phyloP scores from a whole-genome alignment of 1,140 invertebrate genomes.

The Diorhabda elongata region DNA sequence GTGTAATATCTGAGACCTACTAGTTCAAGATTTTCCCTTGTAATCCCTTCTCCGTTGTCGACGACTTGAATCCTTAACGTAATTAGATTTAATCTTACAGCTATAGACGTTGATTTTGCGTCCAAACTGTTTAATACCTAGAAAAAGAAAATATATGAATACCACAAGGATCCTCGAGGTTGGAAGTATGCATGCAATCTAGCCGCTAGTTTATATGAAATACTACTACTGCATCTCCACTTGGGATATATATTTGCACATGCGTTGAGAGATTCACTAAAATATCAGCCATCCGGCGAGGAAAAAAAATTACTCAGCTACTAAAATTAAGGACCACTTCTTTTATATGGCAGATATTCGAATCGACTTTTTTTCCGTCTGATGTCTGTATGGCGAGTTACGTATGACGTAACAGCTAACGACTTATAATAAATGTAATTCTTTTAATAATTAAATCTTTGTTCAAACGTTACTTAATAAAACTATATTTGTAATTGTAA shows the following conservation, averaged over 20 bases:
- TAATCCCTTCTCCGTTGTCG: conserved; percentile 63
- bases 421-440: no score
- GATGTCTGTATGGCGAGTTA: no score
- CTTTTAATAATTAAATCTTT: no score
- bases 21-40: conserved; percentile 49
- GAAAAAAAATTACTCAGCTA: no score
- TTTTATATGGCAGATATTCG: no score
- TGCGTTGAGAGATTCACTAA: not conserved
- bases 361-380: no score
- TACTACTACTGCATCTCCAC: not conserved
- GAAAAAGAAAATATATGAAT: conserved; percentile 28
- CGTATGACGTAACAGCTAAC: no score
- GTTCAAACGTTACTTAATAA: no score
- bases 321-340: no score
- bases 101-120: conserved; percentile 58
- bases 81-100: conserved; percentile 56
- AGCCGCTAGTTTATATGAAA: not conserved
- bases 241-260: not conserved
- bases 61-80: conserved; percentile 60
- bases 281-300: not conserved
- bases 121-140: conserved; percentile 64
- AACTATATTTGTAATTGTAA: no score
- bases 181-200: not conserved
- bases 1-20: conserved; percentile 59
- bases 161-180: not conserved